These are phyloP conservation scores for Nibea albiflora DNA, from an alignment of 2,113 vertebrate genomes.

Conservation along the genomic window DNA sequence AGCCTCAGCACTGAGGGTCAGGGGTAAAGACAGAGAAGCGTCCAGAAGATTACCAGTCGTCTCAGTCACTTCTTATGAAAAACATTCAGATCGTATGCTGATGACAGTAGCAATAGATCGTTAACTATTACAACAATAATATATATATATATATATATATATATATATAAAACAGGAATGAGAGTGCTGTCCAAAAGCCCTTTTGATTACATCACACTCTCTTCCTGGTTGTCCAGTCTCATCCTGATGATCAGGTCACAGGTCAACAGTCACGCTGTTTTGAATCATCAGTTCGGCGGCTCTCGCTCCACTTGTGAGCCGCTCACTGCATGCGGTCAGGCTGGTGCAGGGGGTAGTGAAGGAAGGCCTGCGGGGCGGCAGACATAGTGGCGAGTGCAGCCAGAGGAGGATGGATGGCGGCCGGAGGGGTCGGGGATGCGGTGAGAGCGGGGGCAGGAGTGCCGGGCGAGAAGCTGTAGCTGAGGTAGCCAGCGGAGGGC, in stretches of 20 bases:
- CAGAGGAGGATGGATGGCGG: constrained; percentile 74
- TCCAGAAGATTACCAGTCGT: constrained; percentile 35
- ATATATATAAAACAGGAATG: constrained; percentile 41
- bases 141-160: constrained; percentile 53
- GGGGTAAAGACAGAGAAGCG: constrained; percentile 3
- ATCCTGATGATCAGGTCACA: constrained; percentile 64
- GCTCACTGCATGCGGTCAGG: constrained; percentile 92
- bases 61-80: constrained; percentile 38
- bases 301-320: not conserved
- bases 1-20: constrained; percentile 4
- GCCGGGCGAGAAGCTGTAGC: constrained; percentile 89
- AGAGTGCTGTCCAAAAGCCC: constrained; percentile 75
- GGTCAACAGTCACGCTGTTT: constrained; percentile 58
- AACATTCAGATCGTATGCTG: constrained; percentile 71
- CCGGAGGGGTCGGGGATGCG: constrained; percentile 70
- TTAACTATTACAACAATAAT: constrained; percentile 59
- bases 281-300: constrained; percentile 22
- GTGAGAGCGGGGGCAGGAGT: constrained; percentile 80
- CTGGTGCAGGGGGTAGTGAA: constrained; percentile 93
- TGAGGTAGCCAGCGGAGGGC: constrained; percentile 89
- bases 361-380: constrained; percentile 84
- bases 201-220: constrained; percentile 74
- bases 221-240: constrained; percentile 49
- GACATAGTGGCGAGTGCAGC: constrained; percentile 82
- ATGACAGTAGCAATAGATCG: constrained; percentile 45